Conservation (phyloP, 2,113 vertebrate genomes). For the Ranitomeya imitator region DNA sequence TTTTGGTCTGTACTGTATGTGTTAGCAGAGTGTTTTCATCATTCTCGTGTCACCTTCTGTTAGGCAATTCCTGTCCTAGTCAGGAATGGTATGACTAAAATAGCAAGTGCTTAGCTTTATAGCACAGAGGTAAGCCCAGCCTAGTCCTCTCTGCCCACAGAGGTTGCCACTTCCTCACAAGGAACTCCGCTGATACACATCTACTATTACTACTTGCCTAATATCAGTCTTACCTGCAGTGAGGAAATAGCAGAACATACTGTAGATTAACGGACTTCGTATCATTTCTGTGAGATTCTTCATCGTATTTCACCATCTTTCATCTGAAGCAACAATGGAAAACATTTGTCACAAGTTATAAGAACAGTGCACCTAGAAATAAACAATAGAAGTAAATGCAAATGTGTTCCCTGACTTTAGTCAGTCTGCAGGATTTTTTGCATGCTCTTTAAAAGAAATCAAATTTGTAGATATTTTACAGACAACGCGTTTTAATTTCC, state of each 20-base stretch:
- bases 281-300: background rate
- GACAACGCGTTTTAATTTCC: too few relatives aligned
- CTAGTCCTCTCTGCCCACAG: background rate
- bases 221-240: background rate
- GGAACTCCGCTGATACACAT: background rate
- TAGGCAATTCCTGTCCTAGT: slow-evolving; percentile 2
- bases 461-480: too few relatives aligned
- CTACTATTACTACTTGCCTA: background rate
- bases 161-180: background rate
- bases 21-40: background rate
- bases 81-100: slow-evolving; percentile 21
- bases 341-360: too few relatives aligned
- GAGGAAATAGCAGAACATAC: background rate
- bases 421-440: background rate
- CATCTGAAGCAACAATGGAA: background rate
- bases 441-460: background rate
- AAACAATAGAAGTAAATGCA: background rate
- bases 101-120: slow-evolving; percentile 46
- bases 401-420: too few relatives aligned
- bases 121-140: background rate
- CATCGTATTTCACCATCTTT: background rate
- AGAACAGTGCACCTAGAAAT: too few relatives aligned
- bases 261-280: too few relatives aligned
- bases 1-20: background rate
- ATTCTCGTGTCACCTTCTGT: background rate